Base-by-base conservation (phyloP, 2,888 invertebrate species). In the Dryococelus australis region DNA sequence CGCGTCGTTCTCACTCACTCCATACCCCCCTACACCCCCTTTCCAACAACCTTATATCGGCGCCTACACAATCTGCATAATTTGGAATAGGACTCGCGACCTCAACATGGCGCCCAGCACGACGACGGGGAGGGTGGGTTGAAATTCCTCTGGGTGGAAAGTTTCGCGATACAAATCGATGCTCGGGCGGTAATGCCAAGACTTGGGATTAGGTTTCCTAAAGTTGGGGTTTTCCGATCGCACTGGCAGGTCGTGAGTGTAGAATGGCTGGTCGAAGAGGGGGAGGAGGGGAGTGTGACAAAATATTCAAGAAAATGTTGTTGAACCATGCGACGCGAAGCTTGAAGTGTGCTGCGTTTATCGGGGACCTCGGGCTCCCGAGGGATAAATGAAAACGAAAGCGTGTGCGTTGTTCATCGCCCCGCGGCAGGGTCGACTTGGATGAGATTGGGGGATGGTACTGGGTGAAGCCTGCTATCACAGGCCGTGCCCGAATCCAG, bases 111-210 rank as follows among this genome's bases (percentile, higher is more conserved):
- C n/a, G 65, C 65, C 47, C 8, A 47, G n/a, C 24, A 65, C 65
- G 65, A 65, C n/a, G 65, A 20, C 0, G 24, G 65, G n/a, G 65
- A 0, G 51, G 51, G 51, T 5, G 51, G 51, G 8, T 16, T 16
- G n/a, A 65, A 65, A n/a, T 65, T 65, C 65, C 65, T 65, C 65
- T 24, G 65, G 65, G 65, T 20, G 10, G 65, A n/a, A 65, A 65
- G 65, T 65, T 65, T n/a, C 24, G 65, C 65, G 65, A 65, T 65
- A 65, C 65, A 65, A 65, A 65, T 65, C 65, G 65, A 65, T 65
- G 65, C 65, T 35, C 10, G 65, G 16, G 47, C 65, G 65, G 65
- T 65, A 65, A 65, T 65, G 65, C 24, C 65, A 65, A 65, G 65
- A 20, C 65, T 65, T 65, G 65, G 65, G 16, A 65, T 65, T 65